A percentile compares a stretch with the other conserved stretches of the same genome.
These are phyloP conservation scores for Cydia pomonella DNA, from an alignment of 1,140 invertebrate species.

Conservation along the genomic window DNA sequence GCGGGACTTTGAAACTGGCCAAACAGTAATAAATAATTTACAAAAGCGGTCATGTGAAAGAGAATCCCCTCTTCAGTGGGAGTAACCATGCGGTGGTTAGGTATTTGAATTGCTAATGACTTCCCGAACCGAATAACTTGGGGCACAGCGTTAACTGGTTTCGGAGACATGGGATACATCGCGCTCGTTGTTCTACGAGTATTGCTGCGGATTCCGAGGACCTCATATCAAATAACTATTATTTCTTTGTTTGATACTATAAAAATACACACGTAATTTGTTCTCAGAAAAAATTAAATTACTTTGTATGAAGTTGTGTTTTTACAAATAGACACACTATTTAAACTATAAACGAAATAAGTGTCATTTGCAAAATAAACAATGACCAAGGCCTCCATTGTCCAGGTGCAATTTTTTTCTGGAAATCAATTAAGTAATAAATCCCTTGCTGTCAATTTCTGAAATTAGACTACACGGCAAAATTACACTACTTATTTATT, in stretches of 20 bases:
- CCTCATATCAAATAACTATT: slow-evolving; percentile 1
- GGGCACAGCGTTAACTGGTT: slow-evolving; percentile 55
- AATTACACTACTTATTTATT: neutral
- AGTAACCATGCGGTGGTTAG: slow-evolving; percentile 57
- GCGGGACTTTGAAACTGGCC: slow-evolving; percentile 52
- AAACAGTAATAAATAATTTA: slow-evolving; percentile 74
- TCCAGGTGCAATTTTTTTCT: no score
- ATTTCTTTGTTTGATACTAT: neutral
- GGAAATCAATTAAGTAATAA: neutral
- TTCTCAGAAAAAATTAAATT: no score
- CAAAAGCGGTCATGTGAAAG: slow-evolving; percentile 69
- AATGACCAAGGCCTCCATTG: no score
- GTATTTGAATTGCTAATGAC: slow-evolving; percentile 76
- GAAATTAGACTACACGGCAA: neutral
- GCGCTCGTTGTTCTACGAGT: slow-evolving; percentile 37
- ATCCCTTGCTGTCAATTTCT: no score
- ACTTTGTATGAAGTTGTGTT: no score
- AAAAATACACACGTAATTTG: no score
- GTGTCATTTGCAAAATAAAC: no score
- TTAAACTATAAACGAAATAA: no score
- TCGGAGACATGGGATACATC: slow-evolving; percentile 53
- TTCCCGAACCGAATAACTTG: slow-evolving; percentile 67
- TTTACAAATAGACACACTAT: no score
- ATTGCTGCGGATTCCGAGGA: slow-evolving; percentile 31
- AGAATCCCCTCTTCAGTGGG: slow-evolving; percentile 54